Evolutionary conservation across 1,140 invertebrate genomes (phyloP), one percentile per base, ranked within the genome.

Genomic region (Brachionus sp.): DNA sequence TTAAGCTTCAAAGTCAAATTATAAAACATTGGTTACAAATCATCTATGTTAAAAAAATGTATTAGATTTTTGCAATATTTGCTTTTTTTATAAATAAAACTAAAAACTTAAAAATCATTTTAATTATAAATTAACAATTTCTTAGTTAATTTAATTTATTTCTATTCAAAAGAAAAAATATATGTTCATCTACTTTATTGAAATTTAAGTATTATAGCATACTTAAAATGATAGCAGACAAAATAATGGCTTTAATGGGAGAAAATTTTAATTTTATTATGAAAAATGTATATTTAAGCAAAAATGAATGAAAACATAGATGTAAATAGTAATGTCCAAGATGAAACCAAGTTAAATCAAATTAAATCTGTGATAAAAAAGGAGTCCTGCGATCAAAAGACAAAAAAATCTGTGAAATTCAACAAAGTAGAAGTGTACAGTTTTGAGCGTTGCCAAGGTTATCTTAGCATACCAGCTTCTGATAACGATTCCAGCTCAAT

Each of bases 381-480:
- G 25, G 6, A 75, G 10, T 13, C 25, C 9, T n/a, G 9, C 9
- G 9, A 35, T 25, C 23, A 44, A 25, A 12, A 16, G 42, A 16
- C 13, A 19, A 23, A 78, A 62, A 90, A 90, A 85, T 86, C 86
- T 25, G 90, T 98, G 84, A 92, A 93, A 70, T 98, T 98, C 88
- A 93, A 95, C 85, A 93, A 92, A 85, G 95, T 98, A 0, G 96
- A 94, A 29, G 95, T 98, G 0, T 98, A 93, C 89, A 97, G 97
- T 90, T 98, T 98, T 88, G 94, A 94, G 0, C 90, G 96, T 86
- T 92, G 94, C 57, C 96, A 98, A 91, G 96, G 96, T n/a, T 98
- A 98, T 89, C 95, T 95, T 13, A 98, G 96, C 91, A 95, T 98
- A 75, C 96, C 96, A 77, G 97, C 95, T 73, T 94, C 95, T 90